Base-by-base conservation (phyloP, 2,888 invertebrate genomes). In the Ptychoptera contaminata region DNA sequence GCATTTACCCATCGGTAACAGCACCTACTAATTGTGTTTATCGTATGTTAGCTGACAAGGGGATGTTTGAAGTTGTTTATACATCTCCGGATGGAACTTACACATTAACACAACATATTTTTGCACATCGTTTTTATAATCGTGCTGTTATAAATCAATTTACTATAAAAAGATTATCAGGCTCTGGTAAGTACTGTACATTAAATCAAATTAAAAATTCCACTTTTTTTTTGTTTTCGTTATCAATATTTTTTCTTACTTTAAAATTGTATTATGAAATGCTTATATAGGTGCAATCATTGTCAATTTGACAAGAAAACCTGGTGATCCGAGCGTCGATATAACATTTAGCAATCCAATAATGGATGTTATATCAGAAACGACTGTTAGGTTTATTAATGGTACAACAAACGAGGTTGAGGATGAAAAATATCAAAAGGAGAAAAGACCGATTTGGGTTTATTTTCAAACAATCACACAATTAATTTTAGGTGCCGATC, bases 121-220 rank as follows among this genome's bases (percentile, higher is more conserved):
- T 61, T 53, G 57, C 66, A 2, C 67, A 67, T 56, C 61, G 62
- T 10, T 66, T 50, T 49, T 66, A 58, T 47, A 66, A 59, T 48
- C 58, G 66, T 6, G 64, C 63, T 0, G 52, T 67, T 49, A 55
- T 67, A 44, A 67, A 63, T 47, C 61, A 64, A 47, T 48, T 65
- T 40, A 32, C 53, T 35, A 54, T 49, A 6, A 36, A 41, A 7
- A 14, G 14, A 10, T 5, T 12, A 15, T 37, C n/a, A 1, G 14
- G n/a, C 2, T 35, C 14, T 5, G 14, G 14, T 8, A 4, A 9
- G 12, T 35, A 10, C 2, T 35, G 14, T 9, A 8, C n/a, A 35
- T 35, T 35, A 9, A 35, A 14, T 37, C 37, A 16, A 5, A 37
- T 2, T 9, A 3, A 2, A 37, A 15, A 15, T 37, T 37, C n/a